A percentile compares a stretch with the other conserved stretches of the same genome.
Conservation (phyloP, 2,888 invertebrate genomes). For the Mythimna lalbum region DNA sequence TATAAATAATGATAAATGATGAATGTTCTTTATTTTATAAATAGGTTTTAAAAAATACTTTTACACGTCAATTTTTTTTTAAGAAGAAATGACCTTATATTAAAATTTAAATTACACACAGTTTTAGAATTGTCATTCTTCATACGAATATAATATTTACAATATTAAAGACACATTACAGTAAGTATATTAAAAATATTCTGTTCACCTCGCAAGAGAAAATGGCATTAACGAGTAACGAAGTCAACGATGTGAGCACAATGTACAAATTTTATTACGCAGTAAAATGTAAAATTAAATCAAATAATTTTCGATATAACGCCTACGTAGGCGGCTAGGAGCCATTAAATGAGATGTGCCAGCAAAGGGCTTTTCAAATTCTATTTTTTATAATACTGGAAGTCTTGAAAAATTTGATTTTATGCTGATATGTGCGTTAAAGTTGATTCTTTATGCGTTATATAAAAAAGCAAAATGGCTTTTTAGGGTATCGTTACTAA, state of each 20-base stretch:
- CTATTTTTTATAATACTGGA: slow-evolving; percentile 42
- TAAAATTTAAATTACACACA: neutral
- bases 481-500: no score
- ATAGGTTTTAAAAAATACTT: no score
- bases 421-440: slow-evolving; percentile 18
- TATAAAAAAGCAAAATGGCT: no score
- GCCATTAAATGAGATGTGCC: slow-evolving; percentile 56
- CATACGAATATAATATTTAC: neutral
- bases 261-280: slow-evolving; percentile 69
- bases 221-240: slow-evolving; percentile 39
- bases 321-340: slow-evolving; percentile 37
- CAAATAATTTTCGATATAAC: slow-evolving; percentile 66
- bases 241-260: slow-evolving; percentile 55
- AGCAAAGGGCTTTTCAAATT: slow-evolving; percentile 47
- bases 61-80: no score
- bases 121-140: neutral
- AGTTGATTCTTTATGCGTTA: slow-evolving; percentile 3
- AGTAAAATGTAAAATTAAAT: slow-evolving; percentile 71
- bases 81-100: neutral
- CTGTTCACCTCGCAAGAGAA: slow-evolving; percentile 25
- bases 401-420: neutral
- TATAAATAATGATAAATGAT: no score
- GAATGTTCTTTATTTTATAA: no score
- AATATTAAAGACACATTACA: neutral
- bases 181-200: slow-evolving; percentile 35